Evolutionary conservation across 2,797 vertebrate species (phyloP).

Genomic region (Lutjanus argentimaculatus): DNA sequence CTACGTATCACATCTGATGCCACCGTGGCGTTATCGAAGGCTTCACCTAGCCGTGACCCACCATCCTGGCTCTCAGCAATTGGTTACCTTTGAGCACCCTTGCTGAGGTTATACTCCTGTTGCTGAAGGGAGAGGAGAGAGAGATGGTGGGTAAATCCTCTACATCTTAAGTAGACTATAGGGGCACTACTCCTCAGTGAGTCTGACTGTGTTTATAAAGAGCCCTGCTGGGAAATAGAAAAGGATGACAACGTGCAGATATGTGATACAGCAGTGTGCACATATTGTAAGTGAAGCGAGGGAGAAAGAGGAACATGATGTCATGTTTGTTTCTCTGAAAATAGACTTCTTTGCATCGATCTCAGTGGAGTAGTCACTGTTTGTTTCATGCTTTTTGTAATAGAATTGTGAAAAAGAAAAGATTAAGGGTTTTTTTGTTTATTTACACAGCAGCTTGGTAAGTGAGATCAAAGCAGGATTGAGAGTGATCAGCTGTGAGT

Average conservation of each 20-base stretch:
- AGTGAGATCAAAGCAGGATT: slow-evolving; percentile 36
- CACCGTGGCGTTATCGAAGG: slow-evolving; percentile 16
- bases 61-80: not conserved
- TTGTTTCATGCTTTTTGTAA: slow-evolving; percentile 33
- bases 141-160: slow-evolving; percentile 30
- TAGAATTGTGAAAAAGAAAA: slow-evolving; percentile 31
- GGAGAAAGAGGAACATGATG: slow-evolving; percentile 10
- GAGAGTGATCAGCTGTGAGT: slow-evolving; percentile 8
- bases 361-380: slow-evolving; percentile 16
- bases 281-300: not conserved
- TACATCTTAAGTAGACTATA: slow-evolving; percentile 54
- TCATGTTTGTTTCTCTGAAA: slow-evolving; percentile 36
- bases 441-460: slow-evolving; percentile 26
- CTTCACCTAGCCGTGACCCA: slow-evolving; percentile 40
- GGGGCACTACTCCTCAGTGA: slow-evolving; percentile 28
- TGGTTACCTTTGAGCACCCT: slow-evolving; percentile 36
- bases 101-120: slow-evolving; percentile 12
- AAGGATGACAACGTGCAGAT: slow-evolving; percentile 17
- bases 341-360: slow-evolving; percentile 29
- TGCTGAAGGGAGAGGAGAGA: slow-evolving; percentile 19
- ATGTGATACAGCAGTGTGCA: slow-evolving; percentile 13
- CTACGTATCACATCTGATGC: slow-evolving; percentile 25
- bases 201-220: slow-evolving; percentile 26
- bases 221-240: slow-evolving; percentile 21
- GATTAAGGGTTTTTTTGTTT: slow-evolving; percentile 13